phyloP scores from a whole-genome alignment of 2,113 vertebrate genomes.

The Mirza zaza region DNA sequence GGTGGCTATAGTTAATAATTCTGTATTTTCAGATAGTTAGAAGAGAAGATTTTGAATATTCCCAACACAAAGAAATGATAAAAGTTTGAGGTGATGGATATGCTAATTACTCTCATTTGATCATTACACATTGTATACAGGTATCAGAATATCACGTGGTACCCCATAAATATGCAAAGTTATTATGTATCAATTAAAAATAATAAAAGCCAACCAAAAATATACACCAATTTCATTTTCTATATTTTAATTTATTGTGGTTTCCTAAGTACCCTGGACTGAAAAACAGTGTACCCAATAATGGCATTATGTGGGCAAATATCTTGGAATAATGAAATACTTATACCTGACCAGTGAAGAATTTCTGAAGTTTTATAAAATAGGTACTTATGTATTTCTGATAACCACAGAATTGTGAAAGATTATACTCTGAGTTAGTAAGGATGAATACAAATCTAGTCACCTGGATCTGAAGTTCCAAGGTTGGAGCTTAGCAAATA shows the following conservation, averaged over 20 bases:
- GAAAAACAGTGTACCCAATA: background rate
- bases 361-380: conserved; percentile 37
- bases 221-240: background rate
- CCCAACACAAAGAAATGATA: background rate
- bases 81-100: background rate
- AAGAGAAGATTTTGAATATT: background rate
- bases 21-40: background rate
- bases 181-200: background rate
- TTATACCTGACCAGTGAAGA: background rate
- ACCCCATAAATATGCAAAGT: background rate
- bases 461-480: background rate
- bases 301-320: background rate
- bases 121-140: background rate
- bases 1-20: background rate
- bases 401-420: background rate
- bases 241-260: conserved; percentile 19
- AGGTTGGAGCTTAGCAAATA: background rate
- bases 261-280: background rate
- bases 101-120: background rate
- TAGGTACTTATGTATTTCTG: background rate
- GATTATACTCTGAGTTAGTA: background rate
- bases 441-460: background rate
- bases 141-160: background rate
- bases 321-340: background rate
- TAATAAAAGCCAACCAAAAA: background rate